These are phyloP conservation scores for Alsophila aescularia DNA, from an alignment of 2,888 invertebrate genomes.

Conservation along the genomic window DNA sequence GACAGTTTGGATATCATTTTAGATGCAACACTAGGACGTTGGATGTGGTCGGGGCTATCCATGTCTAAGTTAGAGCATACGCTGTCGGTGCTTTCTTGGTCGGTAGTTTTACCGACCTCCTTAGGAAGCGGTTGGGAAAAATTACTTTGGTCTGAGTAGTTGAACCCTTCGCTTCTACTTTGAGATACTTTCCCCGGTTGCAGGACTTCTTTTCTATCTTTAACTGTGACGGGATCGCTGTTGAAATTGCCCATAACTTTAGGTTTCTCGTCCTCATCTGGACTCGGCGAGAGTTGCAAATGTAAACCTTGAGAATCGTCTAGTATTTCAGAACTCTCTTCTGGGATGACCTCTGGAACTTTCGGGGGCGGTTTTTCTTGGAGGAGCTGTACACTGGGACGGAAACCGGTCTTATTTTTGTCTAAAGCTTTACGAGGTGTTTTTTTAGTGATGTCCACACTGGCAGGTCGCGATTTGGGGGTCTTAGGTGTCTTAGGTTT, in stretches of 20 bases:
- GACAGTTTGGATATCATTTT: constrained; percentile 78
- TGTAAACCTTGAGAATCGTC: constrained; percentile 77
- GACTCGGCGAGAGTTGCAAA: constrained; percentile 66
- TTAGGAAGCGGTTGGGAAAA: constrained; percentile 55
- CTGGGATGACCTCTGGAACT: constrained; percentile 64
- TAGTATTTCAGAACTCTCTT: constrained; percentile 54
- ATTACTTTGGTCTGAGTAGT: constrained; percentile 60
- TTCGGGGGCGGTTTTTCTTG: constrained; percentile 56
- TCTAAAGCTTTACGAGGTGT: constrained; percentile 55
- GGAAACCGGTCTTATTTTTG: constrained; percentile 42
- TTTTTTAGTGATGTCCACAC: constrained; percentile 62
- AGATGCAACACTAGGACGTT: constrained; percentile 60
- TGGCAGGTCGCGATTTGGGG: constrained; percentile 60
- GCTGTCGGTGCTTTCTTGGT: constrained; percentile 77
- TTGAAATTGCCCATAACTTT: constrained; percentile 44
- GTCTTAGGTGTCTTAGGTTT: constrained; percentile 68
- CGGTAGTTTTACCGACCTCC: constrained; percentile 64
- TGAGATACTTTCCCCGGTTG: constrained; percentile 55
- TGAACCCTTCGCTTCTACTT: constrained; percentile 64
- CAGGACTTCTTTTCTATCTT: constrained; percentile 57
- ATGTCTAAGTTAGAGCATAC: constrained; percentile 54
- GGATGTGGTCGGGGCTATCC: constrained; percentile 67
- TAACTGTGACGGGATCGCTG: constrained; percentile 64
- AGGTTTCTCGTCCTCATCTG: constrained; percentile 47
- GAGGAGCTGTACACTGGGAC: constrained; percentile 61